A percentile compares a stretch with the other conserved stretches of the same genome.
These are phyloP conservation scores for Monochamus alternatus DNA, from an alignment of 2,888 invertebrate species.

Conservation along the genomic window DNA sequence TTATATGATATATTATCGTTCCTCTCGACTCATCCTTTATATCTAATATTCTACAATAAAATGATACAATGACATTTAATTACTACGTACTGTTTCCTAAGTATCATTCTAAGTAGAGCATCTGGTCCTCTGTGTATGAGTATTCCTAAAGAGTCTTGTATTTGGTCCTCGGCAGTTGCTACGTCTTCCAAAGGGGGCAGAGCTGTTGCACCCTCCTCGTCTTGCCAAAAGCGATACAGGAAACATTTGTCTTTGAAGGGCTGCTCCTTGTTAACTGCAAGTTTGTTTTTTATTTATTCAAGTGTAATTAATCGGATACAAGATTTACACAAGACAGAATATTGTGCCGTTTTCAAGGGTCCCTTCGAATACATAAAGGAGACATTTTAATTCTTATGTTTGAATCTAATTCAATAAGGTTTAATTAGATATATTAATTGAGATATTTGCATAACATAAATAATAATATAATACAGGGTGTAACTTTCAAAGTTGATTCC, in stretches of 20 bases:
- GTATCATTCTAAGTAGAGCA: conserved; percentile 85
- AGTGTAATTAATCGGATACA: too few species aligned
- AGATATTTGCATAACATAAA: too few species aligned
- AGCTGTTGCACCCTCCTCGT: conserved; percentile 77
- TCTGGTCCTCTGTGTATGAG: conserved; percentile 84
- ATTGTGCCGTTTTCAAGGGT: too few species aligned
- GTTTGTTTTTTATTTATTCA: conserved; percentile 25
- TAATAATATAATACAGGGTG: too few species aligned
- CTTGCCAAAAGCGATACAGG: conserved; percentile 86
- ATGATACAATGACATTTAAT: not conserved
- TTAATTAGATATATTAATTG: not conserved
- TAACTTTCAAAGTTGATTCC: too few species aligned
- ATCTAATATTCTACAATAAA: not conserved
- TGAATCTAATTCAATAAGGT: not conserved
- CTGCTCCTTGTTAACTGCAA: conserved; percentile 82
- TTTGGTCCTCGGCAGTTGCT: conserved; percentile 79
- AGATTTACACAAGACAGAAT: too few species aligned
- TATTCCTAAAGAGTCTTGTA: conserved; percentile 78
- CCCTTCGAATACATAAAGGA: too few species aligned
- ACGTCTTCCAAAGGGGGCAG: conserved; percentile 75
- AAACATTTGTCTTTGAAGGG: conserved; percentile 88
- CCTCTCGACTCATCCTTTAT: too few species aligned
- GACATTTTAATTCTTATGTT: too few species aligned
- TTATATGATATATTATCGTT: too few species aligned
- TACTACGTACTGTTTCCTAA: conserved; percentile 82